These are phyloP conservation scores for Semnornis frantzii DNA, from an alignment of 2,113 vertebrate species.

Conservation along the genomic window DNA sequence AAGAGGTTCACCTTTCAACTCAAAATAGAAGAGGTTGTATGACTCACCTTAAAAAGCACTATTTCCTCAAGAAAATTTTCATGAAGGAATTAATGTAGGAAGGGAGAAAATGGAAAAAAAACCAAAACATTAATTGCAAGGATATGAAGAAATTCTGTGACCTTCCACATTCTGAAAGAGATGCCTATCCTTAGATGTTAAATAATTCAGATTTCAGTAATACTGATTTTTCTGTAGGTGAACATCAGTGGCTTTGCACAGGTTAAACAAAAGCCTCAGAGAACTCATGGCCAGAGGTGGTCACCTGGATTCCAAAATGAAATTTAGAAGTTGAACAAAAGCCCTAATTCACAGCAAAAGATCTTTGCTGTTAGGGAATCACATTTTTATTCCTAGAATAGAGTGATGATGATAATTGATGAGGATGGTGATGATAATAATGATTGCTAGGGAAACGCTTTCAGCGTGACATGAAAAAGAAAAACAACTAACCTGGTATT, in stretches of 20 bases:
- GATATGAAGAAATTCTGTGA: not conserved
- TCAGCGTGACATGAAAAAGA: not conserved
- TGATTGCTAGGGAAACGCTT: not conserved
- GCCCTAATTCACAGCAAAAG: not conserved
- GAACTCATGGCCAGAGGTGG: rapidly evolving
- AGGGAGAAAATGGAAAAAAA: not conserved
- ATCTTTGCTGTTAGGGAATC: not conserved
- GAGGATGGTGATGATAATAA: not conserved
- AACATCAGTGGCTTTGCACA: not conserved
- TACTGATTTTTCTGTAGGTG: not conserved
- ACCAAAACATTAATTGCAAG: not conserved
- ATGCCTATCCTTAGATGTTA: not conserved
- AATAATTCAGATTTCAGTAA: not conserved
- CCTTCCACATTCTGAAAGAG: not conserved
- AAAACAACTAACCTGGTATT: rapidly evolving
- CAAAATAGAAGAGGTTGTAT: not conserved
- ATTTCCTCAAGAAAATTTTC: not conserved
- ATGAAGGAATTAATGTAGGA: not conserved
- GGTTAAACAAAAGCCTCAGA: not conserved
- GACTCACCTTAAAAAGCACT: not conserved
- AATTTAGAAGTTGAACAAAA: not conserved
- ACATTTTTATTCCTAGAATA: not conserved
- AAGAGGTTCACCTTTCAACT: not conserved
- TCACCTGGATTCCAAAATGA: not conserved
- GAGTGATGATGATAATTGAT: not conserved